These are phyloP conservation scores for Andinoacara biseriatus DNA, from an alignment of 2,113 vertebrate species.

Conservation along the genomic window DNA sequence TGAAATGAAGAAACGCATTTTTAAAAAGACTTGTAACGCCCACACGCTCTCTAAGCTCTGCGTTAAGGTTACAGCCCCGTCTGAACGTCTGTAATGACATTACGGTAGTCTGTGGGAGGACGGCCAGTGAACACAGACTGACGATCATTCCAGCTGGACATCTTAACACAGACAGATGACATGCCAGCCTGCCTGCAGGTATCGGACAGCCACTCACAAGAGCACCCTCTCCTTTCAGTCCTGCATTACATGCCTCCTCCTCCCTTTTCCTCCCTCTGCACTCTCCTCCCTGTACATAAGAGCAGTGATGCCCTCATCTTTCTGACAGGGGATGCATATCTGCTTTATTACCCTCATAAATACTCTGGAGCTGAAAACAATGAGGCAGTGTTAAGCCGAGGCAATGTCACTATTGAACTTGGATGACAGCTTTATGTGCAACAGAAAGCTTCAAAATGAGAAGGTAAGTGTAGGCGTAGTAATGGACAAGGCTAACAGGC, in stretches of 20 bases:
- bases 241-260: not conserved
- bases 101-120: conserved; percentile 39
- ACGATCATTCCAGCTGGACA: conserved; percentile 55
- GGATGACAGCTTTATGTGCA: conserved; percentile 64
- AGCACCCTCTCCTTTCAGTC: not conserved
- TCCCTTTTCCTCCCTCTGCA: not conserved
- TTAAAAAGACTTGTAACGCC: conserved; percentile 26
- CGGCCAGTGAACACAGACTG: not conserved
- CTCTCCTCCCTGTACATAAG: conserved; percentile 13
- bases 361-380: conserved; percentile 58
- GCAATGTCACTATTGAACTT: conserved; percentile 56
- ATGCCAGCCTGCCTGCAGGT: conserved; percentile 39
- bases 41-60: conserved; percentile 48
- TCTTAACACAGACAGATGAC: conserved; percentile 51
- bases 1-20: conserved; percentile 40
- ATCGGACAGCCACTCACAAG: conserved; percentile 33
- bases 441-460: conserved; percentile 51
- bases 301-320: conserved; percentile 31
- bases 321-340: conserved; percentile 36
- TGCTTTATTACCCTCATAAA: conserved; percentile 63
- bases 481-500: conserved; percentile 46
- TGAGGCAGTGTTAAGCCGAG: conserved; percentile 36
- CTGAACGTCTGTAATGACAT: conserved; percentile 35
- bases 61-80: conserved; percentile 41
- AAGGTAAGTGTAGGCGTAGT: conserved; percentile 50